Evolutionary conservation across 2,888 invertebrate species (phyloP).

Genomic region (Cataglyphis cursor): DNA sequence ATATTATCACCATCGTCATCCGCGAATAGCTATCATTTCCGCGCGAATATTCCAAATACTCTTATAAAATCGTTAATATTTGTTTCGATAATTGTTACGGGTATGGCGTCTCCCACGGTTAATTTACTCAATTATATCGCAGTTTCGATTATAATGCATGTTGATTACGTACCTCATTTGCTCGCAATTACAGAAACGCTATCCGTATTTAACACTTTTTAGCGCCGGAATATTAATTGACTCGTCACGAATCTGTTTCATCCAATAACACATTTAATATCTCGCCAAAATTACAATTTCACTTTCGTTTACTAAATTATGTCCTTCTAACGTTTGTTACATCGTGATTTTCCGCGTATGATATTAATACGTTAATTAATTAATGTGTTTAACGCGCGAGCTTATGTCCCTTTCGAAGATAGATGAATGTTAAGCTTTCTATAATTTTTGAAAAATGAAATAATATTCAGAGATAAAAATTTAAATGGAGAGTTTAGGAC

Average conservation of each 20-base stretch:
- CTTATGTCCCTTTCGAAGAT: neutral
- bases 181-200: slow-evolving; percentile 56
- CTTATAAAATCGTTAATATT: slow-evolving; percentile 56
- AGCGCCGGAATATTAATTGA: slow-evolving; percentile 56
- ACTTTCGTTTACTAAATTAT: slow-evolving; percentile 36
- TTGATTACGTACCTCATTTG: slow-evolving; percentile 56
- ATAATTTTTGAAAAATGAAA: neutral
- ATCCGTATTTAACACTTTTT: slow-evolving; percentile 59
- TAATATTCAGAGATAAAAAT: neutral
- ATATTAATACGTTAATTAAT: slow-evolving; percentile 38
- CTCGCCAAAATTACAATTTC: slow-evolving; percentile 52
- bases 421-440: neutral
- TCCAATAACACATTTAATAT: slow-evolving; percentile 57
- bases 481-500: neutral
- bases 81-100: slow-evolving; percentile 49
- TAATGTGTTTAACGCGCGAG: slow-evolving; percentile 32
- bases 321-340: slow-evolving; percentile 36
- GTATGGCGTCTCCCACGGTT: slow-evolving; percentile 54
- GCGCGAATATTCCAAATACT: slow-evolving; percentile 47
- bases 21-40: slow-evolving; percentile 39
- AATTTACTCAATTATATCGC: slow-evolving; percentile 59
- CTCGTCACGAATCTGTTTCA: slow-evolving; percentile 63
- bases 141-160: slow-evolving; percentile 56
- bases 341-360: slow-evolving; percentile 11
- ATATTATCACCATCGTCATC: slow-evolving; percentile 31